Conservation (phyloP, 2,888 invertebrate genomes). For the Ametastegia equiseti region DNA sequence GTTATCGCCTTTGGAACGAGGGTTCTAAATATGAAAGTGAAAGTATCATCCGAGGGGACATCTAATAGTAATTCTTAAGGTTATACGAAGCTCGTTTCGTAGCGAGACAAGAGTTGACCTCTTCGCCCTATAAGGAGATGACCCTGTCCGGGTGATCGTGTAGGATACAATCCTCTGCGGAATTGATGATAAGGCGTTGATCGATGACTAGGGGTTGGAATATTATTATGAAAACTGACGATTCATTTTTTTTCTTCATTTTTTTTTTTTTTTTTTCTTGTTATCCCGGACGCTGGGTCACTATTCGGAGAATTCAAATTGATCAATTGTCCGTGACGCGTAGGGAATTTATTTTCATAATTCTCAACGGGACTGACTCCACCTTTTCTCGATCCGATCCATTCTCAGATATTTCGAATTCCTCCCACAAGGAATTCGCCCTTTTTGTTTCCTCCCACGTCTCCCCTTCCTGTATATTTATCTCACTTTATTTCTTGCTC, state of each 20-base stretch:
- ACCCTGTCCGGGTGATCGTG: not conserved
- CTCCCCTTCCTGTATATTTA: not conserved
- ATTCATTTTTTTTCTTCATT: slow-evolving; percentile 18
- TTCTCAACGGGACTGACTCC: slow-evolving; percentile 25
- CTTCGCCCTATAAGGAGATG: not conserved
- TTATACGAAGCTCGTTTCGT: not conserved
- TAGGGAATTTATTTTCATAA: slow-evolving; percentile 26
- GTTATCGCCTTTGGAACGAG: slow-evolving; percentile 34
- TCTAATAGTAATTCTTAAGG: slow-evolving; percentile 36
- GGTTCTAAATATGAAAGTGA: slow-evolving; percentile 40
- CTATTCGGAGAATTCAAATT: slow-evolving; percentile 32
- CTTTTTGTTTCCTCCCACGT: slow-evolving; percentile 3
- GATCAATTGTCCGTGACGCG: slow-evolving; percentile 22
- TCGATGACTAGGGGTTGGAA: slow-evolving; percentile 1
- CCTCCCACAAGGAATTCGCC: slow-evolving; percentile 26
- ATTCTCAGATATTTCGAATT: slow-evolving; percentile 13
- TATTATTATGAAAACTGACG: slow-evolving; percentile 2
- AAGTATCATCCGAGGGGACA: slow-evolving; percentile 32
- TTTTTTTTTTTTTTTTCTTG: no score
- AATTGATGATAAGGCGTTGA: not conserved
- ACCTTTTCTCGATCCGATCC: slow-evolving; percentile 36
- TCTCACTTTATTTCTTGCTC: not conserved
- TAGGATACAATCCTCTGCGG: not conserved
- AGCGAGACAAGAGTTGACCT: not conserved
- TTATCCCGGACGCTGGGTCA: not conserved